Conservation (phyloP, 2,113 vertebrate genomes). For the Pomatorhinus ruficollis region DNA sequence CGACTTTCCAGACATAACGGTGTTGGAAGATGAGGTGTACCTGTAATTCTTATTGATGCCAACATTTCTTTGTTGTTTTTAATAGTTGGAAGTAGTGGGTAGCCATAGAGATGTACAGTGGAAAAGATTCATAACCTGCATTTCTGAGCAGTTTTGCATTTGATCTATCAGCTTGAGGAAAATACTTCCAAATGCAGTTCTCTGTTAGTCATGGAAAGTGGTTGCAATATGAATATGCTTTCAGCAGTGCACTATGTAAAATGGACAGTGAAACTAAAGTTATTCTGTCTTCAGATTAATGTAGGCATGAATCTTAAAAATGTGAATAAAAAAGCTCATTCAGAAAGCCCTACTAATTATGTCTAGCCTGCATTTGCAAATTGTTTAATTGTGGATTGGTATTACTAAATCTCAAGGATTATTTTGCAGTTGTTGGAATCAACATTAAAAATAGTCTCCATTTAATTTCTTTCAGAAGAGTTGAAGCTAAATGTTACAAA, state of each 20-base stretch:
- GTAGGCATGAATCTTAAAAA: neutral
- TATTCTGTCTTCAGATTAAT: neutral
- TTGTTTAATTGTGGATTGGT: neutral
- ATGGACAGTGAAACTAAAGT: neutral
- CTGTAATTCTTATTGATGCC: neutral
- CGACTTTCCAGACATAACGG: neutral
- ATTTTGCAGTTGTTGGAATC: neutral
- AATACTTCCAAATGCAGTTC: neutral
- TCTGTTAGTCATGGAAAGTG: neutral
- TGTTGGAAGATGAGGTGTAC: neutral
- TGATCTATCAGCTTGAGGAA: neutral
- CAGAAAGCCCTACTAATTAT: neutral
- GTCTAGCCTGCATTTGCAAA: neutral
- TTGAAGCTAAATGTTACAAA: neutral
- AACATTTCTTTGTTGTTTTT: neutral
- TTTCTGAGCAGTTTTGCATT: neutral
- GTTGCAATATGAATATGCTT: neutral
- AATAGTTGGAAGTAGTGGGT: neutral
- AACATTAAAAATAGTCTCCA: neutral
- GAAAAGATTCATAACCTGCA: neutral
- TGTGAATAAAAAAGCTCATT: neutral
- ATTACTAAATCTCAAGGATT: neutral
- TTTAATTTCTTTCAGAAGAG: neutral
- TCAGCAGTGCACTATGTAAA: neutral
- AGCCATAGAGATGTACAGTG: neutral